Percentiles rank a stretch among this genome's conserved stretches.
Evolutionary conservation across 2,797 vertebrate genomes (phyloP).

Genomic region (Sebastes baramenuke): DNA sequence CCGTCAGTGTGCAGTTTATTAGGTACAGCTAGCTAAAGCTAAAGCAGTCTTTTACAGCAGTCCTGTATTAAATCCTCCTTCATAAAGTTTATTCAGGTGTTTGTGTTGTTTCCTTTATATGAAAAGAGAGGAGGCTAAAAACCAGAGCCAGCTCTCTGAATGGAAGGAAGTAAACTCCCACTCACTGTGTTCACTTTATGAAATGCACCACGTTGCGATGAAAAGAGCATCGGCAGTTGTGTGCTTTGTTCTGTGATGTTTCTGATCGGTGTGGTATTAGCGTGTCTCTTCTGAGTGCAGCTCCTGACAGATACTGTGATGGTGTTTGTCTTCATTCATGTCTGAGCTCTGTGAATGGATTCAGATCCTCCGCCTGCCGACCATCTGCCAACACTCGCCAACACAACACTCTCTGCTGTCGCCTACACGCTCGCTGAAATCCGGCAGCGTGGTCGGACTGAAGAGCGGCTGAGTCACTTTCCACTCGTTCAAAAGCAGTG

Average conservation of each 20-base stretch:
- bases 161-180: background rate
- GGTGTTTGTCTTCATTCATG: constrained; percentile 39
- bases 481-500: background rate
- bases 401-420: background rate
- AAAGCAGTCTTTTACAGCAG: background rate
- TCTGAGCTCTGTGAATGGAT: constrained; percentile 43
- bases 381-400: constrained; percentile 52
- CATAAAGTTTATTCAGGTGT: background rate
- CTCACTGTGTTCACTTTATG: background rate
- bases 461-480: constrained; percentile 46
- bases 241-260: background rate
- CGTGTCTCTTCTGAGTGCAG: too few relatives aligned
- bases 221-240: background rate
- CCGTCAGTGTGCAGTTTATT: background rate
- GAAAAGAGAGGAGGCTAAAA: too few relatives aligned
- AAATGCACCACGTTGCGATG: background rate
- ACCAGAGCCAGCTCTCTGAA: background rate
- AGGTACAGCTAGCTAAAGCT: background rate
- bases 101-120: too few relatives aligned
- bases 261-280: background rate
- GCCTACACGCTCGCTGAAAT: constrained; percentile 41
- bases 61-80: background rate
- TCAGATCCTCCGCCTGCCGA: constrained; percentile 24
- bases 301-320: too few relatives aligned
- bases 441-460: constrained; percentile 48